Base-by-base conservation (phyloP, 1,140 invertebrate species). In the Ceratina calcarata region DNA sequence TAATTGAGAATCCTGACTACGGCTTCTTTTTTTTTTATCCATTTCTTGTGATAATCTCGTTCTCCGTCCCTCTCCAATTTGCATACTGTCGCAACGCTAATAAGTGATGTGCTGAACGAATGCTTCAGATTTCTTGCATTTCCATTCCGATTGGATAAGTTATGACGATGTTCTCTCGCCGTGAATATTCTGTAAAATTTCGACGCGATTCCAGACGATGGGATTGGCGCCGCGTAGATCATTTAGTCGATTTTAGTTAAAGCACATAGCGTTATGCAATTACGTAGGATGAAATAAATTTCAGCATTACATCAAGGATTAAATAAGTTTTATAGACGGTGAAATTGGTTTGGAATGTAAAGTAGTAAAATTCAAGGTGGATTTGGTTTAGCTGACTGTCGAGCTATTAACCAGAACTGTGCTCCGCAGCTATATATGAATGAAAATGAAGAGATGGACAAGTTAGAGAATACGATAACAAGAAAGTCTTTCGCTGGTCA, bases 1-100 rank as follows among this genome's bases (percentile, higher is more conserved):
- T 84, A 73, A 84, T 79, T 70, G 49, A 64, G 37, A 70, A 24
- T 49, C 45, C 20, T 15, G 13, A 32, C 18, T 60, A 49, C 13
- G 3, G 24, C 24, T 27, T 7, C 37, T 45, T 45, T 45, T 37
- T 37, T 37, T 45, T 45, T 45, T 2, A 45, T 45, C 37, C 7
- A 18, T 61, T 45, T 3, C 27, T 37, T 22, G 1, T 18, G 53
- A 22, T 67, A 13, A 20, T 60, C 22, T 68, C 8, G 3, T 2
- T 51, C 15, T 15, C 4, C 4, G 7, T 8, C 20, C 0, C 20
- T 2, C 55, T 55, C 2, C 53, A 15, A 70, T 70, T 70, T 77
- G 12, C 49, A 62, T 71, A 62, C 20, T 45, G 49, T 71, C 58
- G 67, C 45, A 24, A 62, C 12, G 37, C 57, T 6, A 10, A 6